Conservation (phyloP, 2,888 invertebrate genomes). For the Odontomyia ornata region DNA sequence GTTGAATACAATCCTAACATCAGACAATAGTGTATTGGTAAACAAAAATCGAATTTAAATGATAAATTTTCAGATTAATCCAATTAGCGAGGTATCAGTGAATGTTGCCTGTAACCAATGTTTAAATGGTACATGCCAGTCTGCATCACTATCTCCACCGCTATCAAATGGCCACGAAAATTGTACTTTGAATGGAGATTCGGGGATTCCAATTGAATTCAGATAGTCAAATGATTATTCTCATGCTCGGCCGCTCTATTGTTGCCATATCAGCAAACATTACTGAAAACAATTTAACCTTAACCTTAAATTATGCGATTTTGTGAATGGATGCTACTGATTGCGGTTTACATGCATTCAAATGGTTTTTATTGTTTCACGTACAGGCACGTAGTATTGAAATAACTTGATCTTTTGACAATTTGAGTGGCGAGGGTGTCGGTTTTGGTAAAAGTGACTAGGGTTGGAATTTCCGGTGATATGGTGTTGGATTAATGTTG, state of each 20-base stretch:
- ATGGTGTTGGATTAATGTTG: not conserved
- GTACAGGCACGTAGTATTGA: too few species aligned
- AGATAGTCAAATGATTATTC: not conserved
- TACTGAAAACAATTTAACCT: constrained; percentile 2
- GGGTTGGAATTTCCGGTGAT: not conserved
- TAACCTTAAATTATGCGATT: constrained; percentile 7
- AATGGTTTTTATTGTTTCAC: not conserved
- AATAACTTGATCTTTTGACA: not conserved
- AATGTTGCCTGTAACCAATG: not conserved
- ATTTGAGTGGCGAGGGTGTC: not conserved
- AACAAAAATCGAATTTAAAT: constrained; percentile 25
- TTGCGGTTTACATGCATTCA: not conserved
- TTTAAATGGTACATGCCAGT: not conserved
- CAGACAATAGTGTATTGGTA: not conserved
- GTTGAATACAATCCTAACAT: too few species aligned
- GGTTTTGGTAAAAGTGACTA: not conserved
- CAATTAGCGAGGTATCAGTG: constrained; percentile 23
- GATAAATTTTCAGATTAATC: constrained; percentile 25
- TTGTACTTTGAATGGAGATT: not conserved
- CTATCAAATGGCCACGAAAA: not conserved
- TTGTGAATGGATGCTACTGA: constrained; percentile 1
- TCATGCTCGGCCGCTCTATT: not conserved
- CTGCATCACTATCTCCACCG: not conserved
- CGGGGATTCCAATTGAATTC: not conserved
- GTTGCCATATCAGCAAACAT: not conserved